phyloP scores from a whole-genome alignment of 23 tunicate genomes.

The Clavelina lepadiformis region DNA sequence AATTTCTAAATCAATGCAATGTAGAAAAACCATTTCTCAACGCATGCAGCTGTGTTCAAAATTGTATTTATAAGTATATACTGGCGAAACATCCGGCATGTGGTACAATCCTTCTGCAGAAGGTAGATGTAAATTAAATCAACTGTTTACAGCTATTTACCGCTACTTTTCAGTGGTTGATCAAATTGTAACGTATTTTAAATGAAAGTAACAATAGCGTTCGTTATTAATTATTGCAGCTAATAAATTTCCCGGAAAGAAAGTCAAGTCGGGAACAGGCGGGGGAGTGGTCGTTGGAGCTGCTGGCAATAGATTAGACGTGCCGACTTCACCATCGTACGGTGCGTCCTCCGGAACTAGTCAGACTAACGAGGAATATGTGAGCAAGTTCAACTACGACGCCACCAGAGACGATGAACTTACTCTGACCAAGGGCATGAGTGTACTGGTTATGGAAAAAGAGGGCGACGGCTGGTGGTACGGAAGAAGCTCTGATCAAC shows the following conservation, averaged over 20 bases:
- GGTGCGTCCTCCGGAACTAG: conserved; percentile 2
- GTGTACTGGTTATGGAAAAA: conserved; percentile 47
- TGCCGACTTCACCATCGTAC: background rate
- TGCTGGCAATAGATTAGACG: background rate
- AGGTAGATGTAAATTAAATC: no score
- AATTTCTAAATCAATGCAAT: no score
- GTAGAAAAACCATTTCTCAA: no score
- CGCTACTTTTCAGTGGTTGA: no score
- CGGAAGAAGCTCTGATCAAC: conserved; percentile 53
- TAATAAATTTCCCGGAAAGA: conserved; percentile 11
- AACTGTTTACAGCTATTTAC: no score
- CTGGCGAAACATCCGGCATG: no score
- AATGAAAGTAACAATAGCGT: no score
- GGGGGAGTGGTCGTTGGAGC: conserved; percentile 5
- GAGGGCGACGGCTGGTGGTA: conserved; percentile 96
- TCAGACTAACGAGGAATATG: conserved; percentile 61
- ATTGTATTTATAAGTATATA: no score
- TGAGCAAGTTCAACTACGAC: conserved; percentile 68
- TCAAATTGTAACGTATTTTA: no score
- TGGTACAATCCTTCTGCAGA: no score
- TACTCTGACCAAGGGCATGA: conserved; percentile 61
- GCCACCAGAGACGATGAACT: conserved; percentile 77
- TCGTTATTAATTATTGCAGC: background rate
- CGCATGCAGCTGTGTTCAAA: no score
- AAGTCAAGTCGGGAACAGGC: conserved; percentile 3